Evolutionary conservation across 2,113 vertebrate genomes (phyloP).

Genomic region (Oxyruncus cristatus): DNA sequence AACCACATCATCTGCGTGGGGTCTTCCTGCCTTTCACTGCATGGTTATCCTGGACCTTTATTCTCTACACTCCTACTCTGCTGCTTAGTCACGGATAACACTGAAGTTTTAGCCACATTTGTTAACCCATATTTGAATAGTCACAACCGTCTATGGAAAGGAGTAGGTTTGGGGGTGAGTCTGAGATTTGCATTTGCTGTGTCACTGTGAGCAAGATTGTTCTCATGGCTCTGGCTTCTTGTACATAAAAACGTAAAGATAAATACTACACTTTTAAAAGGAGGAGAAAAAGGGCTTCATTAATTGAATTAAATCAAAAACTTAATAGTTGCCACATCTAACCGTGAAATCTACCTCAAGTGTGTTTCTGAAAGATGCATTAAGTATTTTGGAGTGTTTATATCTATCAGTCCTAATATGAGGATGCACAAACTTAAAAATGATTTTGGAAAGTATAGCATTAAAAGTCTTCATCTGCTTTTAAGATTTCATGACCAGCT

Average conservation of each 20-base stretch:
- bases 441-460: not conserved
- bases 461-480: not conserved
- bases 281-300: not conserved
- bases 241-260: not conserved
- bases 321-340: not conserved
- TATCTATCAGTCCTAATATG: not conserved
- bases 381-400: not conserved
- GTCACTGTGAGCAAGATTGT: not conserved
- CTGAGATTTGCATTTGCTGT: not conserved
- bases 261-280: not conserved
- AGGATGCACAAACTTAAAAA: not conserved
- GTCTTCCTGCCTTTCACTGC: not conserved
- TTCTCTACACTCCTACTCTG: not conserved
- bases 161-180: not conserved
- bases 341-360: not conserved
- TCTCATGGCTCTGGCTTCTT: not conserved
- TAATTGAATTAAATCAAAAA: not conserved
- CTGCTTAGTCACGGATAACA: not conserved
- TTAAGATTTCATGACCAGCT: not conserved
- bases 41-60: not conserved
- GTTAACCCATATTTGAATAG: not conserved
- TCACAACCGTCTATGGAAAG: not conserved
- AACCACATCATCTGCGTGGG: accelerated
- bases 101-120: not conserved
- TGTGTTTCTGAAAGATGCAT: not conserved